Base-by-base conservation (phyloP, 1,140 invertebrate species). In the Aphaenogaster ashmeadi region DNA sequence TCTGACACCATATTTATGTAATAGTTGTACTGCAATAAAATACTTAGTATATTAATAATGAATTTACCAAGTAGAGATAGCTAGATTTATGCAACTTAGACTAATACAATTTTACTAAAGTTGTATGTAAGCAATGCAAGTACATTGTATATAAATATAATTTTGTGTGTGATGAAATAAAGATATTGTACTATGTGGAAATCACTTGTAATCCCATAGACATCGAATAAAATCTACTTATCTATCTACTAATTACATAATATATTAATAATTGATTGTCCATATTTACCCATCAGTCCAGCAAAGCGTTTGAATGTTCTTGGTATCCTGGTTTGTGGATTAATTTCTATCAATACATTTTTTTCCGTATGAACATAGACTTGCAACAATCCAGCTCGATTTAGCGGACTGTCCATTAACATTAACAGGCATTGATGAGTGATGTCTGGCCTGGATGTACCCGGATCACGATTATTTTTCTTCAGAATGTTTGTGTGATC, bases 271-370 rank as follows among this genome's bases (percentile, higher is more conserved):
- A 33, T 15, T n/a, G n/a, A 72, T 62, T 27, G n/a, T 87, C 41
- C 38, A 52, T 75, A 85, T 93, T 95, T 96, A 99, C 98, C 98
- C 97, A 99, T 99, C 21, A 99, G 95, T 60, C 99, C 99, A 93
- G 99, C 98, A 97, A 99, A 99, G 93, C 99, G 96, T 94, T 99
- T 99, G 94, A 99, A 99, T 15, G 99, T 99, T 92, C 99, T 97
- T 1, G 99, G 99, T 94, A 99, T 99, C 93, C 99, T 97, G 9
- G 99, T 99, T 95, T 99, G 99, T 64, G 99, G 99, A 96, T 99
- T 99, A 36, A 99, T 97, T 97, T 99, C 99, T 92, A 99, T 99
- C 0, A 99, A 96, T 62, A 99, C 99, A 97, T 99, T 99, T 93
- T 98, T 98, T 92, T 98, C 98, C 56, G 99, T 99, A 90, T 98